These are phyloP conservation scores for Pampusana beccarii DNA, from an alignment of 2,113 vertebrate species.

Conservation along the genomic window DNA sequence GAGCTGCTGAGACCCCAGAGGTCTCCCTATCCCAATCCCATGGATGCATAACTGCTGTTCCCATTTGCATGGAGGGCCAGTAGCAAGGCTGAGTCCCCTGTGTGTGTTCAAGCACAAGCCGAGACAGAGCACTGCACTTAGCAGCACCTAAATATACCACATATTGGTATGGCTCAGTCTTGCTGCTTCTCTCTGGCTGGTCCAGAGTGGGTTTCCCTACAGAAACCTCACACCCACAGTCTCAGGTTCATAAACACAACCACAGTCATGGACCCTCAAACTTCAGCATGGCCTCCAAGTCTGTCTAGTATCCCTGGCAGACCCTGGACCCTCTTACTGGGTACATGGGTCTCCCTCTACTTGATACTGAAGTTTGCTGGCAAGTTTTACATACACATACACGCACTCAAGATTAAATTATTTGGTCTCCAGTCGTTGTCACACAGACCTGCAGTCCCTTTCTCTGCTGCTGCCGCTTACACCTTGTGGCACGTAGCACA, in stretches of 20 bases:
- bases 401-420: background rate
- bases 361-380: background rate
- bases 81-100: background rate
- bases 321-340: background rate
- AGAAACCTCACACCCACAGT: background rate
- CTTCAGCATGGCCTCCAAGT: background rate
- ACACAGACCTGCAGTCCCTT: background rate
- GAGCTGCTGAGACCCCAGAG: background rate
- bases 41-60: fast-evolving
- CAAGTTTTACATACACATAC: background rate
- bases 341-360: fast-evolving
- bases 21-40: background rate
- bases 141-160: background rate
- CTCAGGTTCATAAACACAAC: background rate
- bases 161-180: background rate
- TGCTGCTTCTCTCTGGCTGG: background rate
- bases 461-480: background rate
- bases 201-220: fast-evolving
- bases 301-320: fast-evolving
- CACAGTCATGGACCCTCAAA: background rate
- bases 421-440: fast-evolving
- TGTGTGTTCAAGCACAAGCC: fast-evolving
- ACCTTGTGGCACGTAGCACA: fast-evolving
- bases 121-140: background rate
- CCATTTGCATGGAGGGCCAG: background rate